Conservation (phyloP, 2,113 vertebrate species). For the Labrus mixtus region DNA sequence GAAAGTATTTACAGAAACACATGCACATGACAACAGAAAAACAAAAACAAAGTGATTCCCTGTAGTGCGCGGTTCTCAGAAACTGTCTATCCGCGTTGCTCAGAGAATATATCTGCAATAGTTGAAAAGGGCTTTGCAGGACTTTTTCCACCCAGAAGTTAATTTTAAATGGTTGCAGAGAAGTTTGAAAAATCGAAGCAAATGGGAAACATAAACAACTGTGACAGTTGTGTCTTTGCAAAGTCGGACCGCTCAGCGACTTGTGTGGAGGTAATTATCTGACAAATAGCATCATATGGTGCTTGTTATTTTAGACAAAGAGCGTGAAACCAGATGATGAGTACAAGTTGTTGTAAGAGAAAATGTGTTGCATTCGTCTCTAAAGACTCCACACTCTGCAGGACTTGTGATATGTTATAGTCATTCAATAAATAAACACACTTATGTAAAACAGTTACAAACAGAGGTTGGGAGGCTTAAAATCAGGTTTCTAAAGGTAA, state of each 20-base stretch:
- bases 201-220: constrained; percentile 60
- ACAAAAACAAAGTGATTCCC: constrained; percentile 69
- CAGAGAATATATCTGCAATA: constrained; percentile 42
- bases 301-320: constrained; percentile 41
- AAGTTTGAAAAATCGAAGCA: constrained; percentile 51
- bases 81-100: constrained; percentile 57
- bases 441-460: too few relatives aligned
- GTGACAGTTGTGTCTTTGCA: constrained; percentile 34
- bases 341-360: constrained; percentile 21
- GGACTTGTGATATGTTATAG: constrained; percentile 25
- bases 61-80: constrained; percentile 33
- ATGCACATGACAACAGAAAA: constrained; percentile 70
- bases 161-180: constrained; percentile 57
- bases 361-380: constrained; percentile 18
- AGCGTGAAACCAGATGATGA: constrained; percentile 61
- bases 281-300: constrained; percentile 53
- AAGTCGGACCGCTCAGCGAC: constrained; percentile 36
- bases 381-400: constrained; percentile 4
- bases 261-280: constrained; percentile 44
- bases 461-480: too few relatives aligned
- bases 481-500: too few relatives aligned
- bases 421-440: too few relatives aligned
- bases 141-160: constrained; percentile 40
- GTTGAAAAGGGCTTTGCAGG: constrained; percentile 28
- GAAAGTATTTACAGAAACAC: constrained; percentile 66